A percentile compares a stretch with the other conserved stretches of the same genome.
phyloP scores from a whole-genome alignment of 2,888 invertebrate genomes.

The Coenonympha arcania region DNA sequence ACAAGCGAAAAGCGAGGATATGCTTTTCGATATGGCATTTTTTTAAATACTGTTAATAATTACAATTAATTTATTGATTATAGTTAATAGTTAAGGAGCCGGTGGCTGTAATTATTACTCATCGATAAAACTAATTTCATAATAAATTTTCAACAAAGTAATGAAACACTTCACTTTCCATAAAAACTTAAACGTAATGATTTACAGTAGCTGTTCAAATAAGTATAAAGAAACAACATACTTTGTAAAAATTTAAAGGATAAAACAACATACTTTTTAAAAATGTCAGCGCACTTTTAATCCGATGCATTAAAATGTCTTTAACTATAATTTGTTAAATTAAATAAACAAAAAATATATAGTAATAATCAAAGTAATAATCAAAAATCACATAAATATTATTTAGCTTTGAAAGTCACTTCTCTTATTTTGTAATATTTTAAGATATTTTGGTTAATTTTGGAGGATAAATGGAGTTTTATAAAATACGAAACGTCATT shows the following conservation, averaged over 20 bases:
- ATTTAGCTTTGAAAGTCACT: no score
- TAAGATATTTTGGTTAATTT: no score
- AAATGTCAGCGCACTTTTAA: not conserved
- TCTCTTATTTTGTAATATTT: no score
- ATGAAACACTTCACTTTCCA: no score
- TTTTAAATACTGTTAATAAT: slow-evolving; percentile 40
- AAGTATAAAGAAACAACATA: not conserved
- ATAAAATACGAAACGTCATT: no score
- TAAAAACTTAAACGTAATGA: not conserved
- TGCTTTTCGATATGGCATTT: slow-evolving; percentile 64
- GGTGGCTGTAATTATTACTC: not conserved
- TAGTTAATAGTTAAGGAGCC: not conserved
- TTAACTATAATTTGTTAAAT: no score
- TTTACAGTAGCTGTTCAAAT: not conserved
- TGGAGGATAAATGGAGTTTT: no score
- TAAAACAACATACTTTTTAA: not conserved
- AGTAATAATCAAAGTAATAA: no score
- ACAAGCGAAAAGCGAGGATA: slow-evolving; percentile 64
- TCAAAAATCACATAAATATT: no score
- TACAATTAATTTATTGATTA: not conserved
- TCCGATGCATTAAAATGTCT: no score
- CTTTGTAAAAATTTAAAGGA: not conserved
- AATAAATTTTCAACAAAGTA: no score
- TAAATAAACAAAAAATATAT: no score
- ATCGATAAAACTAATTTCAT: not conserved